These are phyloP conservation scores for Myotis lucifugus DNA, from an alignment of 2,113 vertebrate species.

Conservation along the genomic window DNA sequence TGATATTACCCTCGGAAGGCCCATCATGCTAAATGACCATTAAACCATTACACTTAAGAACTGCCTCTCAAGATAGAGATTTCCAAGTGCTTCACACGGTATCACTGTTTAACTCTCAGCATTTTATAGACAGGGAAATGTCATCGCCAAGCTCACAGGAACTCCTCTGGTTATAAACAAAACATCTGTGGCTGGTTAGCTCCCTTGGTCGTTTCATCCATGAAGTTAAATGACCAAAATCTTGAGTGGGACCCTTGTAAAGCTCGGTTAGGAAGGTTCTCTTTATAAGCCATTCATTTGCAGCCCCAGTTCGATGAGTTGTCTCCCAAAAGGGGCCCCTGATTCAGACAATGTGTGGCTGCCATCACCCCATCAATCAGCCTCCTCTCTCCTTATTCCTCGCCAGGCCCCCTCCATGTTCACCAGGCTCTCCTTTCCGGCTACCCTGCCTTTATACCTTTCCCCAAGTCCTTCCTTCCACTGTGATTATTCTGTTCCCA, in stretches of 20 bases:
- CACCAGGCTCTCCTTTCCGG: neutral
- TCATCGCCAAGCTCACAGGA: conserved; percentile 38
- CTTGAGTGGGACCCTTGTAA: neutral
- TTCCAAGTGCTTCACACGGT: conserved; percentile 36
- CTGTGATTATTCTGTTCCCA: neutral
- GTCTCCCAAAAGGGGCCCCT: fast-evolving
- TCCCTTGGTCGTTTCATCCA: neutral
- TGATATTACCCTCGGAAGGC: conserved; percentile 64
- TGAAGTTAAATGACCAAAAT: conserved; percentile 18
- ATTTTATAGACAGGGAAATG: conserved; percentile 65
- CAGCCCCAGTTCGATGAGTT: neutral
- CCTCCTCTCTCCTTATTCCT: neutral
- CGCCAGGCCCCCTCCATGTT: fast-evolving
- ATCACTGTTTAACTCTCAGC: conserved; percentile 58
- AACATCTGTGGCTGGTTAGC: conserved; percentile 60
- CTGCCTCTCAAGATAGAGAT: conserved; percentile 63
- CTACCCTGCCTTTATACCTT: neutral
- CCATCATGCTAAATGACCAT: conserved; percentile 74
- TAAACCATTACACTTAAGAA: conserved; percentile 66
- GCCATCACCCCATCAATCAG: neutral
- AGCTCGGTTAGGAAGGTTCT: neutral
- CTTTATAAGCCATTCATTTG: neutral
- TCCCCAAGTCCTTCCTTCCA: neutral
- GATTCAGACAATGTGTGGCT: neutral
- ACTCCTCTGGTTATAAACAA: conserved; percentile 56